Percentiles rank a stretch among this genome's conserved stretches.
phyloP scores from a whole-genome alignment of 2,888 invertebrate species.

The Pasiphila rectangulata region DNA sequence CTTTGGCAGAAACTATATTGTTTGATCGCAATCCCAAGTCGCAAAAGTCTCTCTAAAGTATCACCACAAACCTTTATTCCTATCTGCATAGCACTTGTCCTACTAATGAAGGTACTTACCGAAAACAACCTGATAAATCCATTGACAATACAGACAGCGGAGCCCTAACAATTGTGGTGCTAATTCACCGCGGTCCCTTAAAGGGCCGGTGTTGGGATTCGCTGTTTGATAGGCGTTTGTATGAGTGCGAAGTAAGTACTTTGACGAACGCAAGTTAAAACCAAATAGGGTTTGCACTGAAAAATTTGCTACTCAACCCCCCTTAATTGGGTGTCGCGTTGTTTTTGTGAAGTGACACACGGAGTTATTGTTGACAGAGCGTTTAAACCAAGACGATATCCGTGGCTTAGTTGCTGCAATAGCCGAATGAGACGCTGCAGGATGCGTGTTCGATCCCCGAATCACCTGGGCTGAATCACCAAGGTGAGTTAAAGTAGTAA shows the following conservation, averaged over 20 bases:
- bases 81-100: constrained; percentile 15
- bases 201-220: constrained; percentile 72
- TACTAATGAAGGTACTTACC: constrained; percentile 41
- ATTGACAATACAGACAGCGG: constrained; percentile 57
- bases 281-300: constrained; percentile 76
- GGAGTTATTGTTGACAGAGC: background rate
- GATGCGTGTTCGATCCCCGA: too few relatives aligned
- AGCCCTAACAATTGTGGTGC: constrained; percentile 69
- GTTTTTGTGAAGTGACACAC: constrained; percentile 42
- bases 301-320: constrained; percentile 77
- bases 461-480: too few relatives aligned
- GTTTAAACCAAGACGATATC: too few relatives aligned
- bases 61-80: background rate
- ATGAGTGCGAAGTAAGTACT: constrained; percentile 65
- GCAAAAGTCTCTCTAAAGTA: background rate
- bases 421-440: too few relatives aligned
- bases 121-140: constrained; percentile 59
- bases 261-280: constrained; percentile 67
- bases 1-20: too few relatives aligned
- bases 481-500: too few relatives aligned
- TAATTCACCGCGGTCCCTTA: constrained; percentile 79
- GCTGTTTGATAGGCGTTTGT: constrained; percentile 78
- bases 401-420: too few relatives aligned
- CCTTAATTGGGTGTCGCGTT: constrained; percentile 75
- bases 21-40: background rate